phyloP scores from a whole-genome alignment of 2,113 vertebrate species.

The Anseranas semipalmata region DNA sequence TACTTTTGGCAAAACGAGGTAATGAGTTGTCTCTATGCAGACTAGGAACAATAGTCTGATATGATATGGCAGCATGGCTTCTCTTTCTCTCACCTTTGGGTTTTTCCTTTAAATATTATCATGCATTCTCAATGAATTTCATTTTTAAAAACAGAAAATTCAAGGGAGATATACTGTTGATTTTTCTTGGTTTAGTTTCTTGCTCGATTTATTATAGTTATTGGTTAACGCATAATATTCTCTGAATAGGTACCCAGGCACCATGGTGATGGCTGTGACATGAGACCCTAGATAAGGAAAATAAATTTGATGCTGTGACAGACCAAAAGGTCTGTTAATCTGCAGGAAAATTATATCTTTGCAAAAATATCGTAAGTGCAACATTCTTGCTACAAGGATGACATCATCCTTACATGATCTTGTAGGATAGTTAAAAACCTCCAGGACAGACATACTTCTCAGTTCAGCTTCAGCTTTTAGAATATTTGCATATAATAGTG shows the following conservation, averaged over 20 bases:
- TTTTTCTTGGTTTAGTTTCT: background rate
- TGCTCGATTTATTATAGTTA: background rate
- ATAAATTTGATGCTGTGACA: background rate
- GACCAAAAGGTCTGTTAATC: conserved; percentile 17
- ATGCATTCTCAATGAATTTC: background rate
- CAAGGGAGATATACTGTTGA: background rate
- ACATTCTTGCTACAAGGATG: background rate
- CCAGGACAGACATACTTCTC: background rate
- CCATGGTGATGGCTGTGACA: background rate
- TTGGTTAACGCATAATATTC: background rate
- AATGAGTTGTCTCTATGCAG: background rate
- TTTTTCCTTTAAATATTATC: background rate
- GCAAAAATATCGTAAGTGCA: background rate
- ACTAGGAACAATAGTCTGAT: background rate
- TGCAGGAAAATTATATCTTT: background rate
- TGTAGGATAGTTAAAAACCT: background rate
- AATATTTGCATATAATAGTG: background rate
- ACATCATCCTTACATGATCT: background rate
- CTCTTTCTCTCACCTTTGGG: background rate
- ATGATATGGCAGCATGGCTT: background rate
- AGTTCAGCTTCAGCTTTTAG: background rate
- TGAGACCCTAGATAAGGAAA: background rate
- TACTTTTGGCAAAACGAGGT: background rate
- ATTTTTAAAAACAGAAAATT: background rate
- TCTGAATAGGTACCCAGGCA: background rate